Evolutionary conservation across 2,888 invertebrate species (phyloP), one percentile per base, ranked within the genome.

Genomic region (Parochlus steinenii): DNA sequence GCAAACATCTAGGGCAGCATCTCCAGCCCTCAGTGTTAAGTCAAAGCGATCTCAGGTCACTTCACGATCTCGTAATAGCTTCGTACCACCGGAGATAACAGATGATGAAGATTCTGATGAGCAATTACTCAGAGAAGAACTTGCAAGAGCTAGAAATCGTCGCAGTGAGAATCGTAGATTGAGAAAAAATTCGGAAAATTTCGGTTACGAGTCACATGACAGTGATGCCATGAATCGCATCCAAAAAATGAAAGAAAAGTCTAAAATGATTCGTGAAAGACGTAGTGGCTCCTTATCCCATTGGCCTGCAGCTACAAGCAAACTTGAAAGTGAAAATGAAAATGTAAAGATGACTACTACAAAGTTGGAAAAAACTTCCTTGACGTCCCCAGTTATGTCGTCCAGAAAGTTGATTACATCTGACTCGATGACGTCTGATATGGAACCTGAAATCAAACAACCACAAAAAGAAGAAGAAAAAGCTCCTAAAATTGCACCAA

Each of bases 11-110:
- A 68, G 77, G 6, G 69, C 75, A 3, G 65, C 67, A 0, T 75
- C 75, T 1, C 76, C 76, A 0, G 71, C 79, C 1, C 64, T 71
- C 39, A 80, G 79, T 47, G 48, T 70, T 33, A 70, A 75, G 43
- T 75, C 77, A 3, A 67, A 78, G 20, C 70, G 77, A 43, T 80
- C 81, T 0, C 63, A 73, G 48, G 61, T 64, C 19, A 63, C 69
- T 39, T 62, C 67, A 19, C 62, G 69, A 44, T 63, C 65, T 18
- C 50, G 60, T 24, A 54, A 58, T 37, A 55, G 58, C 31, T 59
- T 58, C 29, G 47, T 49, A 2, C 63, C 64, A 22, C 62, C 63
- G 26, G 64, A 64, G 24, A 56, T 62, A 4, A 64, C 64, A 41
- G 65, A 49, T 45, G 70, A 71, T 42, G 76, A 73, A 11, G 74